Conservation (phyloP, 2,888 invertebrate species). For the Lepidochitona cinerea region DNA sequence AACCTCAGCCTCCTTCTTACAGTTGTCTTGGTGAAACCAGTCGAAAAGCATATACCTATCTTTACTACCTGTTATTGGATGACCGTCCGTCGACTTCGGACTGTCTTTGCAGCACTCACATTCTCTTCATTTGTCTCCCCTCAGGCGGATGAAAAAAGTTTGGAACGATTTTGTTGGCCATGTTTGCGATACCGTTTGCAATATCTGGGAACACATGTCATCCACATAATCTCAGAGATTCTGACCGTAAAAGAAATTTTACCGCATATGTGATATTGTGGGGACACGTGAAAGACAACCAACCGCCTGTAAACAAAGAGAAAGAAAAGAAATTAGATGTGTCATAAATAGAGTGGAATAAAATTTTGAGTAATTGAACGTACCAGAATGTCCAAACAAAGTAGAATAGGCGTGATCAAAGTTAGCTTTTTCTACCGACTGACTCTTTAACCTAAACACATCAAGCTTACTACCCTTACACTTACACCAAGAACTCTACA, state of each 20-base stretch:
- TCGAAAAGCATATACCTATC: no score
- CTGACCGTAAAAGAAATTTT: no score
- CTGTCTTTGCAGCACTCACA: not conserved
- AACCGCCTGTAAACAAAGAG: no score
- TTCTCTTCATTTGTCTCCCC: constrained; percentile 1
- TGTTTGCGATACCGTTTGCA: not conserved
- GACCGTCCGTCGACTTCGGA: not conserved
- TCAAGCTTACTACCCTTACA: not conserved
- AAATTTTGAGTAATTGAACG: no score
- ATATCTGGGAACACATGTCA: constrained; percentile 8
- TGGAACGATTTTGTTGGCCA: not conserved
- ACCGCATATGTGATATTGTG: no score
- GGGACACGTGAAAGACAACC: no score
- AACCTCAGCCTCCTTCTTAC: not conserved
- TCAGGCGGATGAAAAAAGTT: constrained; percentile 2
- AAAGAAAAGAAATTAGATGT: no score
- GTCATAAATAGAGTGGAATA: no score
- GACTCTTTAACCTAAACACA: not conserved
- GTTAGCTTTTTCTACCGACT: no score
- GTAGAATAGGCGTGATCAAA: no score
- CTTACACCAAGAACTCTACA: not conserved
- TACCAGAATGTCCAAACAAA: no score
- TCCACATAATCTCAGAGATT: constrained; percentile 12
- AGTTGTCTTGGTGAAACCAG: not conserved
- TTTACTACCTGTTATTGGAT: not conserved